These are phyloP conservation scores for Cirrhinus mrigala DNA, from an alignment of 2,797 vertebrate species.

Conservation along the genomic window DNA sequence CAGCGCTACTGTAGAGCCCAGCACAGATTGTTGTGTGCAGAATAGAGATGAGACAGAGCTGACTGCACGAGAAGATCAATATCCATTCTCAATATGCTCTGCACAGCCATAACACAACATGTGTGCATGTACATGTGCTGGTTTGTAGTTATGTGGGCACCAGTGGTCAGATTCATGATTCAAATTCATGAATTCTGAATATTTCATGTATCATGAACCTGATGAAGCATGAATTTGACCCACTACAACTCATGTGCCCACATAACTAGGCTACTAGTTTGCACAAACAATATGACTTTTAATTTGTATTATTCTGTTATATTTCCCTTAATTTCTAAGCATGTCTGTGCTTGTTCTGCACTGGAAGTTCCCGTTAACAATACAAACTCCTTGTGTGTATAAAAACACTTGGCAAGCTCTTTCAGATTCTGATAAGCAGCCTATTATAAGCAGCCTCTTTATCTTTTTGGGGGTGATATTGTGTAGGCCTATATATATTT, in stretches of 20 bases:
- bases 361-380: too few species aligned
- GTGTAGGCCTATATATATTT: neutral
- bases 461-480: neutral
- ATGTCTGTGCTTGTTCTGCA: neutral
- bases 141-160: neutral
- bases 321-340: neutral
- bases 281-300: neutral
- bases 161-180: neutral
- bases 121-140: neutral
- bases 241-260: neutral
- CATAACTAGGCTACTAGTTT: neutral
- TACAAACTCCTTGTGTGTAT: neutral
- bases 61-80: conserved; percentile 58
- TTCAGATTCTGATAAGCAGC: neutral
- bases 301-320: neutral
- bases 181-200: too few species aligned
- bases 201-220: too few species aligned
- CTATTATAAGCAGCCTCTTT: neutral
- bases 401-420: neutral
- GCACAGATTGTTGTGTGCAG: conserved; percentile 52
- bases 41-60: conserved; percentile 60
- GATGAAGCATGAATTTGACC: neutral
- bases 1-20: conserved; percentile 40
- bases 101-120: neutral
- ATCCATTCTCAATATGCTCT: conserved; percentile 56